Base-by-base conservation (phyloP, 2,888 invertebrate genomes). In the Drosophila multiciliata region DNA sequence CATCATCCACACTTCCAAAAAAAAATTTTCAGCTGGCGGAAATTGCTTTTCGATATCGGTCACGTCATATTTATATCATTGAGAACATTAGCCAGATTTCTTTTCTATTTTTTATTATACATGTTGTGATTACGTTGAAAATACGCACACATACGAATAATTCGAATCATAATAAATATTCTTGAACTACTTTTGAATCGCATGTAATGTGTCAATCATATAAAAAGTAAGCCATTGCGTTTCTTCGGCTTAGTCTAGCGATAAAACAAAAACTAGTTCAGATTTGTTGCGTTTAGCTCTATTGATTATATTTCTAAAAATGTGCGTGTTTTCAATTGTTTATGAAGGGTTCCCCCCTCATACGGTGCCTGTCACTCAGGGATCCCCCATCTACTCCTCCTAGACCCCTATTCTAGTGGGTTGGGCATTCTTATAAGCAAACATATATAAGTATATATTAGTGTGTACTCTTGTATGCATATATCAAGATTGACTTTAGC, bases 21-120 rank as follows among this genome's bases (percentile, higher is more conserved):
- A 59, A 62, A 60, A 62, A 58, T 58, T 75, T 82, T 82, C 58
- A 49, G 65, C 63, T 52, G 62, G 72, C 88, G 88, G 86, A 86
- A 86, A 88, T 83, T 66, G 66, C 71, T 82, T 88, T 85, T 83
- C 79, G 64, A 80, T 73, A 80, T 78, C 81, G 74, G 80, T 74
- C 88, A 72, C 87, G 84, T 88, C 87, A 85, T 87, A 76, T 82
- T 82, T 85, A 82, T 88, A 80, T 86, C 86, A 83, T 84, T 84
- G 62, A 73, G 82, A 84, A 87, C 82, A 87, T 89, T 87, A 87
- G 77, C 81, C 75, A 84, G 75, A 84, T 75, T 78, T 60, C 8
- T 23, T 1, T 7, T 23, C 7, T 15, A 23, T 23, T 11, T 45
- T 65, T 65, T 60, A 58, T 80, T 70, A 52, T 59, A 20, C 53